Evolutionary conservation across 2,113 vertebrate genomes (phyloP).

Genomic region (Notothenia rossii): DNA sequence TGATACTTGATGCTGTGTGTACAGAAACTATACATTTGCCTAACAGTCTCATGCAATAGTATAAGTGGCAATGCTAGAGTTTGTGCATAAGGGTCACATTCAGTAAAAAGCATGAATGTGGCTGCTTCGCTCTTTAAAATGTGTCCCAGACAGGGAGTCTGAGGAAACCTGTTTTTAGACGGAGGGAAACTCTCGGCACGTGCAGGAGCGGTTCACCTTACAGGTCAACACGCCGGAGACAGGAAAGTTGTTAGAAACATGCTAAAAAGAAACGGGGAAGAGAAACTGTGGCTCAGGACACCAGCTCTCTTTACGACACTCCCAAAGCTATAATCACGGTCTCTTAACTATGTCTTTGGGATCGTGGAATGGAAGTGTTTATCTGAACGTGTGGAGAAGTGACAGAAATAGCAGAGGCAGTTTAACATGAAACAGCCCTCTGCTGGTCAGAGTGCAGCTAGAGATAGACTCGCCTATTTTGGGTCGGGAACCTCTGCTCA

Average conservation of each 20-base stretch:
- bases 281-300: conserved; percentile 44
- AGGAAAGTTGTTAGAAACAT: conserved; percentile 63
- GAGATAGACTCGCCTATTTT: conserved; percentile 74
- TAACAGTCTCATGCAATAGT: conserved; percentile 20
- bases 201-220: conserved; percentile 68
- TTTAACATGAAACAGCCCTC: conserved; percentile 78
- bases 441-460: conserved; percentile 60
- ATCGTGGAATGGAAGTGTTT: conserved; percentile 81
- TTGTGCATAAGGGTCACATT: conserved; percentile 17
- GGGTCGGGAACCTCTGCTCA: conserved; percentile 62
- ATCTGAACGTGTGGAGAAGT: conserved; percentile 69
- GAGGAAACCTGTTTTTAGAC: conserved; percentile 53
- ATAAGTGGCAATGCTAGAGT: not conserved
- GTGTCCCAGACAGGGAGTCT: conserved; percentile 58
- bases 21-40: conserved; percentile 24
- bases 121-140: conserved; percentile 34
- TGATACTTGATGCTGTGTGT: conserved; percentile 5
- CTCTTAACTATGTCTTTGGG: conserved; percentile 76
- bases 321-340: conserved; percentile 81
- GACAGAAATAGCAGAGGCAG: conserved; percentile 77
- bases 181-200: conserved; percentile 56
- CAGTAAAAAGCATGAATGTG: conserved; percentile 27
- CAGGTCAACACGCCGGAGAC: conserved; percentile 57
- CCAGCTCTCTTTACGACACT: conserved; percentile 76
- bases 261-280: conserved; percentile 69